Conservation (phyloP, 2,113 vertebrate genomes). For the Xenus cinereus region DNA sequence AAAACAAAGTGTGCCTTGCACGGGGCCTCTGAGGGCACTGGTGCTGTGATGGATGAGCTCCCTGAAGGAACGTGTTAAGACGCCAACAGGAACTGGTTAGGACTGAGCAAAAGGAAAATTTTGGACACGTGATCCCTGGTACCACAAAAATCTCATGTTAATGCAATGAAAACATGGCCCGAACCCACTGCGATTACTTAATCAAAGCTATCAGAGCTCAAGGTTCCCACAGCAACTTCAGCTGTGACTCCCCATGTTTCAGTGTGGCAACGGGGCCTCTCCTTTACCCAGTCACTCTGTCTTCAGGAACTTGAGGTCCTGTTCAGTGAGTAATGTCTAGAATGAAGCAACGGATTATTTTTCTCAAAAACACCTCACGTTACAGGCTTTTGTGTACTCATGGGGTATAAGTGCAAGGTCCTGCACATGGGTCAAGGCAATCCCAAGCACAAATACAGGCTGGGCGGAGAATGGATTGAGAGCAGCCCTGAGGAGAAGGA, state of each 20-base stretch:
- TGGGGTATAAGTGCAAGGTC: not conserved
- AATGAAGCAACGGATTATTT: not conserved
- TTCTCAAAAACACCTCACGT: not conserved
- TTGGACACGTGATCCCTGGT: accelerated
- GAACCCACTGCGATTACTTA: not conserved
- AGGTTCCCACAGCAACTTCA: not conserved
- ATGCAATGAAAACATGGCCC: not conserved
- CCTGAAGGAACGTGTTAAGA: not conserved
- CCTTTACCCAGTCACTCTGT: not conserved
- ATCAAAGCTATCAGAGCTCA: not conserved
- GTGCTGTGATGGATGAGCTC: not conserved
- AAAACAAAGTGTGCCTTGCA: not conserved
- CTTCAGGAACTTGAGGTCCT: not conserved
- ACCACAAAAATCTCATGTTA: not conserved
- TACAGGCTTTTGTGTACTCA: not conserved
- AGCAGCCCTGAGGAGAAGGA: not conserved
- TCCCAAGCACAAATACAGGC: not conserved
- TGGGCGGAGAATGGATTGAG: not conserved
- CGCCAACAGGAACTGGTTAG: not conserved
- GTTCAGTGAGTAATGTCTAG: not conserved
- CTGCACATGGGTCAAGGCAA: not conserved
- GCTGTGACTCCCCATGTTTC: accelerated
- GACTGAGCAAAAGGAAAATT: not conserved
- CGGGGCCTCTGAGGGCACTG: not conserved
- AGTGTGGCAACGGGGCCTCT: accelerated